phyloP scores from a whole-genome alignment of 1,140 invertebrate species.

The Macrosteles quadrilineatus region DNA sequence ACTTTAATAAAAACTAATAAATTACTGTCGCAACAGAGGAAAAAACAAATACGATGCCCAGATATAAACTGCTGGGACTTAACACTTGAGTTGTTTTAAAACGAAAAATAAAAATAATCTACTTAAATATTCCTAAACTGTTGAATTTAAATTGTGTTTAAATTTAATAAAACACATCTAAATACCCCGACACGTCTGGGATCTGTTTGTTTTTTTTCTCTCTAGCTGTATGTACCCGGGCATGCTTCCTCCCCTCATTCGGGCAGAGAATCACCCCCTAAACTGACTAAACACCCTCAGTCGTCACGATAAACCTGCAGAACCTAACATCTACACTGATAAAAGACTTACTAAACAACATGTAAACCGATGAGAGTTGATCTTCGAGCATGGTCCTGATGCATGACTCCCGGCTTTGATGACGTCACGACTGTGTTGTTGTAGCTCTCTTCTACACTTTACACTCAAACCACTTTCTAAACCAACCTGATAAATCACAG shows the following conservation, averaged over 20 bases:
- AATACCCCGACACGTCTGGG: conserved; percentile 21
- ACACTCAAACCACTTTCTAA: too few relatives aligned
- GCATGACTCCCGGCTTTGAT: conserved; percentile 8
- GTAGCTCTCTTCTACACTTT: neutral
- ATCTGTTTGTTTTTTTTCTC: conserved; percentile 28
- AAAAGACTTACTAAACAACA: conserved; percentile 2
- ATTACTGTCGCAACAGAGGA: neutral
- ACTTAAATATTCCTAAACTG: too few relatives aligned
- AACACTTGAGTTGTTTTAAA: too few relatives aligned
- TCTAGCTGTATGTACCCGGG: neutral
- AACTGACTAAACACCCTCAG: too few relatives aligned
- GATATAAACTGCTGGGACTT: neutral
- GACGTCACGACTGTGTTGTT: neutral
- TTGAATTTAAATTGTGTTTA: too few relatives aligned
- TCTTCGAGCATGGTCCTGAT: neutral
- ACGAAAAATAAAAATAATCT: too few relatives aligned
- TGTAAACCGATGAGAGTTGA: neutral
- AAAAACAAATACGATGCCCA: neutral
- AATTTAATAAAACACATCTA: neutral
- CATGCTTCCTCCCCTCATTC: neutral
- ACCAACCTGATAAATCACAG: too few relatives aligned
- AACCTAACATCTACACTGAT: neutral
- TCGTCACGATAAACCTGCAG: neutral
- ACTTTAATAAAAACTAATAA: neutral
- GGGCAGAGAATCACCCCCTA: too few relatives aligned